Evolutionary conservation across 2,113 vertebrate genomes (phyloP).

Genomic region (Brachyistius frenatus): DNA sequence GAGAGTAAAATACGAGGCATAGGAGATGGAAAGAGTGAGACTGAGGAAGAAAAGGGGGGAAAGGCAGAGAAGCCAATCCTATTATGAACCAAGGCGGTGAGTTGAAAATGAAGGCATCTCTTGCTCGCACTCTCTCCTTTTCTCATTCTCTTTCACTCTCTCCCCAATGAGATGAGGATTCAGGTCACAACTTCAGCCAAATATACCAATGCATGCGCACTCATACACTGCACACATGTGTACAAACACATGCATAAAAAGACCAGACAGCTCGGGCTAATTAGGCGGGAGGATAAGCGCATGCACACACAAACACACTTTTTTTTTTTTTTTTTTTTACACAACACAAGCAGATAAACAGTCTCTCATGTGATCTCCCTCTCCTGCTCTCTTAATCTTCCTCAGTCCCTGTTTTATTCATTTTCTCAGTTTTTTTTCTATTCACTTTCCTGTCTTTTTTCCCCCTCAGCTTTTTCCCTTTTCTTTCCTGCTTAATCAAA

Average conservation of each 20-base stretch:
- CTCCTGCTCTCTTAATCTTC: conserved; percentile 43
- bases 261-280: conserved; percentile 62
- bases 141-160: conserved; percentile 31
- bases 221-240: conserved; percentile 36
- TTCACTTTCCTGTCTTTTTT: background rate
- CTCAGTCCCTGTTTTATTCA: conserved; percentile 30
- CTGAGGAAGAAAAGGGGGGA: conserved; percentile 33
- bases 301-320: conserved; percentile 29
- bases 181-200: conserved; percentile 77
- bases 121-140: conserved; percentile 29
- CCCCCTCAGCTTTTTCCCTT: background rate
- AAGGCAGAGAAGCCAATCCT: conserved; percentile 71
- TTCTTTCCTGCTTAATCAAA: background rate
- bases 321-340: conserved; percentile 49
- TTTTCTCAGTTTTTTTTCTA: conserved; percentile 28
- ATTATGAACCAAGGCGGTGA: conserved; percentile 77
- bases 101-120: conserved; percentile 77
- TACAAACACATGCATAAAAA: conserved; percentile 58
- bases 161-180: conserved; percentile 71
- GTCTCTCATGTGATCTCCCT: conserved; percentile 47
- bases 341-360: conserved; percentile 67
- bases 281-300: conserved; percentile 64
- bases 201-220: conserved; percentile 41
- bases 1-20: conserved; percentile 29
- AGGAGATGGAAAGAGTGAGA: conserved; percentile 54